Evolutionary conservation across 2,113 vertebrate genomes (phyloP).

Genomic region (Tetrao urogallus): DNA sequence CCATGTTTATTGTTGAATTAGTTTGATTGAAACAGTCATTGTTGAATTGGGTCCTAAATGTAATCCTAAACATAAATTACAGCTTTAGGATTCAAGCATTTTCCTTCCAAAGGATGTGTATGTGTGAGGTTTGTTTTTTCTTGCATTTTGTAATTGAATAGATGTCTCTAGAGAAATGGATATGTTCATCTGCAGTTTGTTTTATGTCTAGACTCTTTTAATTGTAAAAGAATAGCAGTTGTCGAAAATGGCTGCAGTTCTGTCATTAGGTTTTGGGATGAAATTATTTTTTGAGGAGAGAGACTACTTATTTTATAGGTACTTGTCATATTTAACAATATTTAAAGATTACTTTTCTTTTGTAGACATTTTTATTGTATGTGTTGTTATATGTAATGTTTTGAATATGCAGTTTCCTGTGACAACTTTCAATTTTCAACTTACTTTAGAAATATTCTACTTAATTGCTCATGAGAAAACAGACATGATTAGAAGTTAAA

Average conservation of each 20-base stretch:
- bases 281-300: not conserved
- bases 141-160: not conserved
- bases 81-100: not conserved
- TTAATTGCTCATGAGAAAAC: not conserved
- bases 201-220: not conserved
- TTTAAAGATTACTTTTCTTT: not conserved
- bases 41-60: not conserved
- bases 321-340: not conserved
- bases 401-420: not conserved
- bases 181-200: not conserved
- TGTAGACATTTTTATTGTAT: not conserved
- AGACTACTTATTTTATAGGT: not conserved
- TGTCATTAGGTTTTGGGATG: not conserved
- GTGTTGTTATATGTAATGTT: not conserved
- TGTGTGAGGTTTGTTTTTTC: not conserved
- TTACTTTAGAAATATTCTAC: not conserved
- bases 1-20: conserved; percentile 10
- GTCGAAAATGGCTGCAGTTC: not conserved
- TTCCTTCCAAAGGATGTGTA: not conserved
- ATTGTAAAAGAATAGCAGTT: not conserved
- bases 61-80: not conserved
- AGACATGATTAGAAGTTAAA: not conserved
- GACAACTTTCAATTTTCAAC: not conserved
- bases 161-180: not conserved
- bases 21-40: not conserved